Evolutionary conservation across 2,888 invertebrate genomes (phyloP), one percentile per base, ranked within the genome.

Genomic region (Scrobipalpa costella): DNA sequence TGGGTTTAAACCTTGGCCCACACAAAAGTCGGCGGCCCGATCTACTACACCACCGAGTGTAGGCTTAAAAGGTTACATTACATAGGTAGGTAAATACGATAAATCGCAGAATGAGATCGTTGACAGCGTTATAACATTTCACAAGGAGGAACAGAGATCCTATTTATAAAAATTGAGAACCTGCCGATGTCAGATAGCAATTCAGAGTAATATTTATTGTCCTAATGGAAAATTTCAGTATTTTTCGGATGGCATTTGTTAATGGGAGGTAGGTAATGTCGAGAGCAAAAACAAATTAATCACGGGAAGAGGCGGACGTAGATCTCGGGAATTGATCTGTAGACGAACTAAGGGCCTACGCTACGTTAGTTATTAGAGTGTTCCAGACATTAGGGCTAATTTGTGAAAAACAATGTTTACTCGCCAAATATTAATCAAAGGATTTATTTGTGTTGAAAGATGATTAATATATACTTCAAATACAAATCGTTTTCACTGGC

Each of bases 281-380:
- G 58, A 44, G 66, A 63, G 67, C 67, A 66, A 65, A 67, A 72
- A 68, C 70, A 60, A 65, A 75, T 74, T 75, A 73, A 74, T 74
- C 74, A 72, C 66, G 36, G 61, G 67, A 70, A 65, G 70, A 73
- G 67, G 71, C 68, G 64, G 59, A 66, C 72, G 68, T 63, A 71
- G 59, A 59, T 27, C 38, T 11, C 44, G 44, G n/a, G 17, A 15
- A 17, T 8, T 27, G 40, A 1, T 2, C 57, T 21, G 5, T 27
- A 27, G 3, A 34, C 59, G 59, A 6, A 59, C 8, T 27, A 13
- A 58, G 59, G 40, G 13, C 57, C 19, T 15, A n/a, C 44, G 0
- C 44, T 15, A n/a, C 15, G n/a, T n/a, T 3, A 9, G 44, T 5
- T 44, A 44, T 44, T 44, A n/a, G n/a, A n/a, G 44, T 44, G n/a